Conservation (phyloP, 2,797 vertebrate genomes). For the Ispidina lecontei region DNA sequence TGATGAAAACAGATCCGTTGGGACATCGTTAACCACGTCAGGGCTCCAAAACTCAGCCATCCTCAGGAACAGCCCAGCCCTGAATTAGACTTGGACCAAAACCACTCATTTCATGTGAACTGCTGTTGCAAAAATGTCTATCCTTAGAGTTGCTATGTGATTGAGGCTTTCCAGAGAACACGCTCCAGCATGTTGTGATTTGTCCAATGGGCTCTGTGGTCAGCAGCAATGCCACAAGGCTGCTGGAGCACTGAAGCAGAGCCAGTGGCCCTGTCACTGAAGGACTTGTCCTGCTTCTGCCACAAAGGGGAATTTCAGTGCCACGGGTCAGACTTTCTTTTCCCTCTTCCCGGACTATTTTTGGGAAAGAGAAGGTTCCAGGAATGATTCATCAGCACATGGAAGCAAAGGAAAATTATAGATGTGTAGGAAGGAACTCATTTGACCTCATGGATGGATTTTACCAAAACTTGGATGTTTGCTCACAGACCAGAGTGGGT, state of each 20-base stretch:
- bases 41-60: not conserved
- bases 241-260: not conserved
- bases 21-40: not conserved
- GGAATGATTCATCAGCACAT: constrained; percentile 19
- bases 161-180: constrained; percentile 28
- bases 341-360: not conserved
- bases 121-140: not conserved
- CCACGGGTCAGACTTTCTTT: not conserved
- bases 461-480: not conserved
- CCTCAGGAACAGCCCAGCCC: not conserved
- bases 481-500: not conserved
- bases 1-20: not conserved
- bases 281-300: rapidly evolving
- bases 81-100: not conserved
- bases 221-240: constrained; percentile 18
- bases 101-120: not conserved
- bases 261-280: not conserved
- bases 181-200: not conserved
- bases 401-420: not conserved
- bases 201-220: not conserved
- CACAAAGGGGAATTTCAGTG: not conserved
- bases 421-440: not conserved
- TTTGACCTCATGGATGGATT: not conserved
- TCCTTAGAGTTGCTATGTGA: not conserved
- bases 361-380: constrained; percentile 6